Evolutionary conservation across 2,888 invertebrate species (phyloP), one percentile per base, ranked within the genome.

Genomic region (Diploptera punctata): DNA sequence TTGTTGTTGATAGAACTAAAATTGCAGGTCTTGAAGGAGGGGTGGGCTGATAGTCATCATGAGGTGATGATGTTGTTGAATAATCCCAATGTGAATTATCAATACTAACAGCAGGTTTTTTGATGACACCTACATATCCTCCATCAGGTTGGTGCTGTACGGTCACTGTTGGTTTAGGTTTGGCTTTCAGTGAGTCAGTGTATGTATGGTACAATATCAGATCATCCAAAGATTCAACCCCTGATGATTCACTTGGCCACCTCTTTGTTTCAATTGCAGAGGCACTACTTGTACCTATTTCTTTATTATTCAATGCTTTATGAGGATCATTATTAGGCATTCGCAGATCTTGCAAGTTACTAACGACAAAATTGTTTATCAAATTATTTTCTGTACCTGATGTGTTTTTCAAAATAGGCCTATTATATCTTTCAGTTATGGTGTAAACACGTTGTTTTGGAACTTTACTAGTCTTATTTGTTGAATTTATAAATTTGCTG

Each of bases 391-490:
- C 54, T 10, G 3, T 44, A 2, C n/a, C 1, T 1, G 52, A 19
- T 1, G 84, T 81, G 29, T 18, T 16, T 31, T 24, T 24, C 21
- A 60, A 2, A 31, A 31, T 26, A 24, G 26, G 13, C 9, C 16
- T 26, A 10, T 1, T 31, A 31, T 31, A n/a, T 13, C 16, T 60
- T 38, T 38, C 7, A 13, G 33, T 38, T 29, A 29, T n/a, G 1
- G 16, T 3, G 26, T 57, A 10, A 4, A 57, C 3, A 5, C 31
- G 9, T 2, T 31, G 13, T 18, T n/a, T 57, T n/a, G n/a, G 57
- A 29, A 29, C 26, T 16, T 16, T 29, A 29, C 4, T 52, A 5
- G 52, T 57, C 16, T 16, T n/a, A 57, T 57, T 16, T 3, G 13
- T 26, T 2, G 57, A 10, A 5, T 7, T 7, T 7, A 33, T 33